Percentiles rank a stretch among this genome's conserved stretches.
Conservation (phyloP, 1,140 invertebrate genomes). For the Aphelinus certus region DNA sequence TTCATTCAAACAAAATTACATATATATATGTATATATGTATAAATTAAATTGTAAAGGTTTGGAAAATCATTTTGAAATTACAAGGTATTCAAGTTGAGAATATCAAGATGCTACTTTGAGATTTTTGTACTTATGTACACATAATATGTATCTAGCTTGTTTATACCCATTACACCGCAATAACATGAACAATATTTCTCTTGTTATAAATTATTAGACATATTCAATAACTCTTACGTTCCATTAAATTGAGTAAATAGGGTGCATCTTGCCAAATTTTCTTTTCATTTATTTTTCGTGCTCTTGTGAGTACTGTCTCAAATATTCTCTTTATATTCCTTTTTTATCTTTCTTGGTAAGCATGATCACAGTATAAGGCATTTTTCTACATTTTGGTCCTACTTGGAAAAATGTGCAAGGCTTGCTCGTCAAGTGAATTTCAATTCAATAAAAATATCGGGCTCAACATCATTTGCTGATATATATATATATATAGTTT, state of each 20-base stretch:
- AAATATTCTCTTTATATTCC: constrained; percentile 6
- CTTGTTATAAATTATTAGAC: constrained; percentile 45
- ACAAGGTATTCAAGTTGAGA: neutral
- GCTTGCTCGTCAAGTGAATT: constrained; percentile 1
- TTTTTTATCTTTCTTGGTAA: constrained; percentile 43
- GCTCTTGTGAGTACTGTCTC: neutral
- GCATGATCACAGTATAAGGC: constrained; percentile 49
- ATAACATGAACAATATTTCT: constrained; percentile 51
- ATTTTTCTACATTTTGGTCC: constrained; percentile 34
- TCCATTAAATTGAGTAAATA: constrained; percentile 41
- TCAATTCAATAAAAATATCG: too few relatives aligned
- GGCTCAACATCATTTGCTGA: too few relatives aligned
- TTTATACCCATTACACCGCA: constrained; percentile 49
- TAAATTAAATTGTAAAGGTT: constrained; percentile 4
- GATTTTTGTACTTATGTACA: constrained; percentile 41
- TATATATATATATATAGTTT: too few relatives aligned
- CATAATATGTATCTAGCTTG: constrained; percentile 44
- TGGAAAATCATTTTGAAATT: constrained; percentile 13
- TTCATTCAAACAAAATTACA: constrained; percentile 25
- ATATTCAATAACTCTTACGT: constrained; percentile 30
- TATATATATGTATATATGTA: neutral
- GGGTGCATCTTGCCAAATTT: constrained; percentile 33
- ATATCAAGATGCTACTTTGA: constrained; percentile 9
- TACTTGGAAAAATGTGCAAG: constrained; percentile 33
- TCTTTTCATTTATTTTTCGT: constrained; percentile 44